Base-by-base conservation (phyloP, 1,140 invertebrate genomes). In the Oryzaephilus surinamensis region DNA sequence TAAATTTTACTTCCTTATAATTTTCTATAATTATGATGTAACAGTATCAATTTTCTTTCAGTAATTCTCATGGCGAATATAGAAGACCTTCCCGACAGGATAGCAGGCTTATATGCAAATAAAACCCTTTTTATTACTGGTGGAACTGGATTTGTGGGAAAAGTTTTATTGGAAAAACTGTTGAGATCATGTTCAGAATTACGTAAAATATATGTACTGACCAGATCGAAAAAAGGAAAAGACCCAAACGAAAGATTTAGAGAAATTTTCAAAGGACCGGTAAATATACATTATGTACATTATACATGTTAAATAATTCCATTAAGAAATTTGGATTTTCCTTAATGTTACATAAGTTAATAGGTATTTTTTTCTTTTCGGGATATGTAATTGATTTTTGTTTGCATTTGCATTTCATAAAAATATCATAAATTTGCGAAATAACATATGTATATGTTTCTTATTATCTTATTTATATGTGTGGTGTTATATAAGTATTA, bases 141-240 rank as follows among this genome's bases (percentile, higher is more conserved):
- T 14, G 78, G 76, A 1, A 89, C 84, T 1, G 89, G 88, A 2
- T 93, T 93, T 57, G 71, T 93, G 55, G 89, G 88, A 2, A 91
- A 92, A 65, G 78, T 89, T 15, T 65, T 93, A 4, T 70, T 92
- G 8, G 87, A 94, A 62, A 93, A 93, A 65, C 58, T 95, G 8
- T 65, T 93, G 11, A 67, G 85, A 45, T 76, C 68, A 15, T 37
- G 35, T 60, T 76, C 79, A 11, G 72, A 75, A 19, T 48, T 93
- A 10, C 69, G 74, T 31, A 77, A 63, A 48, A 76, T 96, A 34
- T 93, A 87, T 57, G 51, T 92, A 32, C 63, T 94, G 33, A 74
- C 93, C 46, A 69, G 90, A 43, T 66, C 75, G 5, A 92, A 93
- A 61, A 80, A 81, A 58, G 79, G 78, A 3, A 77, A 81, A 55